Percentiles rank a stretch among this genome's conserved stretches.
Conservation (phyloP, 2,888 invertebrate species). For the Chamaedrilus cognettii region DNA sequence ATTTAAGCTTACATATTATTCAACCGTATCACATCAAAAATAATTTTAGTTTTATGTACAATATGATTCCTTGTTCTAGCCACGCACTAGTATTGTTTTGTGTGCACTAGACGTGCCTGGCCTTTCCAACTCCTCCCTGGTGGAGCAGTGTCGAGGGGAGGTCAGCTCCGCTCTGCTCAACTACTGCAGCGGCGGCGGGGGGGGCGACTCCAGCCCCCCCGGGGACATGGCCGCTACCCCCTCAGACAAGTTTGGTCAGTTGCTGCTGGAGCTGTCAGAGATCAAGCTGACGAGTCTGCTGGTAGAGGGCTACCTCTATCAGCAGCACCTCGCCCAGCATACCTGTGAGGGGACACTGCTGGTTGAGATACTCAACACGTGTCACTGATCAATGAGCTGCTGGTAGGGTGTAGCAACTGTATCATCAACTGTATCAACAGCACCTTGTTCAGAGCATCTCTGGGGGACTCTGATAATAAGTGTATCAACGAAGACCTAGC, state of each 20-base stretch:
- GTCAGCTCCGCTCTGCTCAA: conserved; percentile 93
- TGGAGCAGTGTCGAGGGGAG: conserved; percentile 93
- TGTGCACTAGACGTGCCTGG: conserved; percentile 96
- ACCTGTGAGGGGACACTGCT: conserved; percentile 97
- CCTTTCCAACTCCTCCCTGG: conserved; percentile 88
- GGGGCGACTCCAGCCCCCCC: conserved; percentile 40
- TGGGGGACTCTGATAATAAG: too few relatives aligned
- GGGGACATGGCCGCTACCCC: not conserved
- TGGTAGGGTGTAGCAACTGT: too few relatives aligned
- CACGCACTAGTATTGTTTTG: too few relatives aligned
- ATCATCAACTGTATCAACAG: too few relatives aligned
- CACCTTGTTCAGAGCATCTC: too few relatives aligned
- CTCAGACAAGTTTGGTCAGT: conserved; percentile 75
- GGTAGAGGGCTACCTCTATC: conserved; percentile 93
- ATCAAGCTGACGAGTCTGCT: conserved; percentile 85
- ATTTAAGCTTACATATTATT: too few relatives aligned
- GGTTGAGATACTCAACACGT: conserved; percentile 97
- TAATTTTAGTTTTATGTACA: too few relatives aligned
- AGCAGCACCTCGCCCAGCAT: conserved; percentile 91
- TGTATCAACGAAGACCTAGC: too few relatives aligned
- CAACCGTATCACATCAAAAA: too few relatives aligned
- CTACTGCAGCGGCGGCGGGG: conserved; percentile 71
- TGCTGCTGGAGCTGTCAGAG: conserved; percentile 89
- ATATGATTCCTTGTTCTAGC: too few relatives aligned
- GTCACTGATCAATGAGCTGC: too few relatives aligned